Percentiles rank a stretch among this genome's conserved stretches.
Conservation (phyloP, 1,140 invertebrate genomes). For the Zaprionus tsacasi region DNA sequence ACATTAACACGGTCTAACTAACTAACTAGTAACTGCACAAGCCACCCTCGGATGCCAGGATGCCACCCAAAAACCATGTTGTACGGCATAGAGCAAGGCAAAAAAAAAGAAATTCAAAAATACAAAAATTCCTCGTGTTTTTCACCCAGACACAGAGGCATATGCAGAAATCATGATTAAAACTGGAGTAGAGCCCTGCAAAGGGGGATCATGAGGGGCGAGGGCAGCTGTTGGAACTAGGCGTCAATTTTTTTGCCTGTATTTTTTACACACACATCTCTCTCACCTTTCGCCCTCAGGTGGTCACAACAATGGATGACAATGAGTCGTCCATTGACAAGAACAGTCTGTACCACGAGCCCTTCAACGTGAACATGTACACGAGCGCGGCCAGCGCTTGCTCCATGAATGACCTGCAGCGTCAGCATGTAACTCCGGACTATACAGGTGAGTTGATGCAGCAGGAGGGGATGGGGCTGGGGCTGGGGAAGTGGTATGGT, state of each 20-base stretch:
- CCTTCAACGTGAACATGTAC: slow-evolving; percentile 85
- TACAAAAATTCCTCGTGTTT: slow-evolving; percentile 21
- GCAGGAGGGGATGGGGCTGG: slow-evolving; percentile 13
- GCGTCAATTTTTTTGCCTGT: slow-evolving; percentile 39
- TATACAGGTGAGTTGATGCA: slow-evolving; percentile 84
- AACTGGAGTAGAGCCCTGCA: slow-evolving; percentile 51
- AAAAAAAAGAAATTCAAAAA: slow-evolving; percentile 8
- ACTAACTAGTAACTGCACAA: slow-evolving; percentile 29
- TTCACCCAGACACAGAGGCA: slow-evolving; percentile 46
- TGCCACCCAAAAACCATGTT: slow-evolving; percentile 58
- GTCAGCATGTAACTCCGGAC: slow-evolving; percentile 84
- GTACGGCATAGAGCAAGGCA: not conserved
- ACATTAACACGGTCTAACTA: no score
- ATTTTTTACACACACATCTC: slow-evolving; percentile 38
- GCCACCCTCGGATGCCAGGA: not conserved
- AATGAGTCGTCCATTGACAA: slow-evolving; percentile 85
- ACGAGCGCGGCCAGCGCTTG: slow-evolving; percentile 83
- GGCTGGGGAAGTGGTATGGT: no score
- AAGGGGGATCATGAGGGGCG: slow-evolving; percentile 16
- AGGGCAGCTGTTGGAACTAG: not conserved
- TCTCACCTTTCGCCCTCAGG: slow-evolving; percentile 62
- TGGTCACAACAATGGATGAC: slow-evolving; percentile 84
- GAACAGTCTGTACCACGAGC: slow-evolving; percentile 85
- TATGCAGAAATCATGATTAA: slow-evolving; percentile 81
- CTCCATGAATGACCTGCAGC: slow-evolving; percentile 83